Conservation (phyloP, 2,888 invertebrate species). For the Hyles lineata region DNA sequence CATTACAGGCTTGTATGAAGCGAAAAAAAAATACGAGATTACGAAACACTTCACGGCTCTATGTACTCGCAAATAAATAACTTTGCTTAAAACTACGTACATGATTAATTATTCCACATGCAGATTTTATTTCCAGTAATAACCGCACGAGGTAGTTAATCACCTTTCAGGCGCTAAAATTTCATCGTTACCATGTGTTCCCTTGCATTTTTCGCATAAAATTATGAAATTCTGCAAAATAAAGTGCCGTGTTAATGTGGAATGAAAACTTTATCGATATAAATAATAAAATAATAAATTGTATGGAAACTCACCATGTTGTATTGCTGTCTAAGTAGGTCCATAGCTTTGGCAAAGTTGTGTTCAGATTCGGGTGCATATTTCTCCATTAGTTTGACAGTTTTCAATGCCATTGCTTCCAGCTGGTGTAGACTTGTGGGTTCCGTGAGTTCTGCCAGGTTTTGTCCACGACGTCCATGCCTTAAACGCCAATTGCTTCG, state of each 20-base stretch:
- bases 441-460: constrained; percentile 38
- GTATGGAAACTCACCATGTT: constrained; percentile 54
- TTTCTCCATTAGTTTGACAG: constrained; percentile 58
- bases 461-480: constrained; percentile 44
- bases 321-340: constrained; percentile 58
- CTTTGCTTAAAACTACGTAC: constrained; percentile 10
- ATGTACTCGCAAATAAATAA: constrained; percentile 12
- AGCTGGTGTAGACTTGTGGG: constrained; percentile 54
- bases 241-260: constrained; percentile 28
- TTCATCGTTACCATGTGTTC: constrained; percentile 58
- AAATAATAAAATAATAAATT: no score
- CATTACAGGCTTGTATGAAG: neutral
- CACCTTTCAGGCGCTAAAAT: constrained; percentile 67
- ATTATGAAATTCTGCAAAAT: constrained; percentile 65
- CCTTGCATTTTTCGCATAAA: constrained; percentile 59
- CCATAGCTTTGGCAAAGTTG: constrained; percentile 55
- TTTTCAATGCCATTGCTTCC: constrained; percentile 50
- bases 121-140: constrained; percentile 15
- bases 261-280: no score
- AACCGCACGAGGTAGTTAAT: constrained; percentile 33
- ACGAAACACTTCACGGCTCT: neutral
- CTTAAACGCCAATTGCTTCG: constrained; percentile 52
- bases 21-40: neutral
- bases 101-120: constrained; percentile 21
- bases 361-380: constrained; percentile 45